A percentile compares a stretch with the other conserved stretches of the same genome.
Conservation (phyloP, 1,140 invertebrate species). For the Pollicipes pollicipes region DNA sequence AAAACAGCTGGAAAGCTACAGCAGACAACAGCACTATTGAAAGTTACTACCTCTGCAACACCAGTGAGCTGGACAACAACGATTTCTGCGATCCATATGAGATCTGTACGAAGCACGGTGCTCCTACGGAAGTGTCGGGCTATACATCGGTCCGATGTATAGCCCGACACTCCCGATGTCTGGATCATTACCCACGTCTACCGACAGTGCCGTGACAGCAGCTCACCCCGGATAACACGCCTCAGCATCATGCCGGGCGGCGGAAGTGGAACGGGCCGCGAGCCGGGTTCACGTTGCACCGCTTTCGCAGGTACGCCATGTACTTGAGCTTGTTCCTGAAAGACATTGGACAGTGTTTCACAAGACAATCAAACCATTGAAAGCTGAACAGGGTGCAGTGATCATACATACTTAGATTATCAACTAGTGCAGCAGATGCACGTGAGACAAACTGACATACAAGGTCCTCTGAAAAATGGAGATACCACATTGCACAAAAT, state of each 20-base stretch:
- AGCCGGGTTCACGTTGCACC: constrained; percentile 95
- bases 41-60: too few relatives aligned
- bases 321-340: constrained; percentile 74
- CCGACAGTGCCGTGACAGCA: background rate
- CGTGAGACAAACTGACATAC: background rate
- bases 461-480: too few relatives aligned
- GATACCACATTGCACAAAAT: too few relatives aligned
- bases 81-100: too few relatives aligned
- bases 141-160: constrained; percentile 7
- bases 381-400: constrained; percentile 25
- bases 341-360: too few relatives aligned
- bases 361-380: too few relatives aligned
- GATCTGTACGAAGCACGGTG: constrained; percentile 4
- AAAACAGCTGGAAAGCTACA: too few relatives aligned
- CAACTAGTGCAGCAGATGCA: constrained; percentile 4
- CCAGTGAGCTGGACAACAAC: too few relatives aligned
- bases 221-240: constrained; percentile 81
- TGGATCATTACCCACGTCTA: too few relatives aligned
- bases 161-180: constrained; percentile 1
- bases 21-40: too few relatives aligned
- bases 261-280: constrained; percentile 96
- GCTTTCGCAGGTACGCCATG: constrained; percentile 85
- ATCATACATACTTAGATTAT: constrained; percentile 9
- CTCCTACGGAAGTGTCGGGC: constrained; percentile 1
- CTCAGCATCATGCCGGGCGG: constrained; percentile 89